A percentile compares a stretch with the other conserved stretches of the same genome.
These are phyloP conservation scores for Aegotheles bennettii DNA, from an alignment of 2,113 vertebrate genomes.

Conservation along the genomic window DNA sequence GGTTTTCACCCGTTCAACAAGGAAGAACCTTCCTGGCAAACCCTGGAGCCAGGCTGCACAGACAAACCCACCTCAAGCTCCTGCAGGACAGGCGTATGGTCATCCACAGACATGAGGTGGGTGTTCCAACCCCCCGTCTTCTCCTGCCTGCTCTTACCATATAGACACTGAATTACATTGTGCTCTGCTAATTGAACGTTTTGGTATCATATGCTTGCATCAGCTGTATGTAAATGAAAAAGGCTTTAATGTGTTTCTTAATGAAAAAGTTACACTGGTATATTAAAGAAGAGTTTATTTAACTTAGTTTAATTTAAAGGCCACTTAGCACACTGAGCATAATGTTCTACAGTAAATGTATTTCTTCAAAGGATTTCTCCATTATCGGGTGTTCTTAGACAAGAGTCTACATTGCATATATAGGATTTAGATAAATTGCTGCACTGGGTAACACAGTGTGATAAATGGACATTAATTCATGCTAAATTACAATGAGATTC, in stretches of 20 bases:
- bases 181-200: not conserved
- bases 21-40: not conserved
- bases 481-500: conserved; percentile 18
- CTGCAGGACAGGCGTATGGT: too few species aligned
- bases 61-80: fast-evolving
- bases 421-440: conserved; percentile 33
- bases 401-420: not conserved
- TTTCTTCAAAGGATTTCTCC: conserved; percentile 15
- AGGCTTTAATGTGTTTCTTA: conserved; percentile 50
- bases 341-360: conserved; percentile 39
- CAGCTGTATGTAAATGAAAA: conserved; percentile 48
- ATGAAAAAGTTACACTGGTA: conserved; percentile 49
- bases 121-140: not conserved
- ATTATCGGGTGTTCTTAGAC: not conserved
- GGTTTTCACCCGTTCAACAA: not conserved
- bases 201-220: conserved; percentile 14
- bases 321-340: conserved; percentile 35
- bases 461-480: conserved; percentile 38
- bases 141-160: not conserved
- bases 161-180: not conserved
- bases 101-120: too few species aligned
- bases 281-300: conserved; percentile 62
- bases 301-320: conserved; percentile 62
- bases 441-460: not conserved
- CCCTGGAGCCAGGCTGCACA: fast-evolving